These are phyloP conservation scores for Aptenodytes patagonicus DNA, from an alignment of 2,113 vertebrate species.

Conservation along the genomic window DNA sequence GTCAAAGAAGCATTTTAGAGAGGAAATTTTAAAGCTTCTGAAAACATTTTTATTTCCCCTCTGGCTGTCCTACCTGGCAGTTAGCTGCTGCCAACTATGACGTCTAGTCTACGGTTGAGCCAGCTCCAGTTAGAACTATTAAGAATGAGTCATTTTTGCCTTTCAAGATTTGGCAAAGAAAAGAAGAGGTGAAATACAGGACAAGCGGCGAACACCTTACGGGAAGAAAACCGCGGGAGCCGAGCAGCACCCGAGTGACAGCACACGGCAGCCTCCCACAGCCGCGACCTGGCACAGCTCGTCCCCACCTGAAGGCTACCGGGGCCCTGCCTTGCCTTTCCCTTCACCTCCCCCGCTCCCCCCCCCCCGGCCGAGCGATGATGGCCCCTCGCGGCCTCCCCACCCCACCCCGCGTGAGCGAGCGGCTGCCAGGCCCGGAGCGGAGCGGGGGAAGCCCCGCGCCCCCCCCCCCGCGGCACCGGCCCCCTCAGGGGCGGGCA, in stretches of 20 bases:
- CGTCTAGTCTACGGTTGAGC: accelerated
- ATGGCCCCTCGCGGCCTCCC: background rate
- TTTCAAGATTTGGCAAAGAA: background rate
- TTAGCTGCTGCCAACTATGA: background rate
- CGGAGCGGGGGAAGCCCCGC: background rate
- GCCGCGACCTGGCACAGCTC: background rate
- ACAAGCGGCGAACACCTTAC: accelerated
- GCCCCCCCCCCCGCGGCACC: background rate
- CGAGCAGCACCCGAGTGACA: accelerated
- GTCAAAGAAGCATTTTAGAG: background rate
- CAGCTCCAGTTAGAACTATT: background rate
- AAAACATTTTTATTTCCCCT: background rate
- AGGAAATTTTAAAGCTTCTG: background rate
- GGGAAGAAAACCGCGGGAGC: background rate
- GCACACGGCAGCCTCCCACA: background rate
- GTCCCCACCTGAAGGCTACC: background rate
- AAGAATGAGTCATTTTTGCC: background rate
- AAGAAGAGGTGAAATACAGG: background rate
- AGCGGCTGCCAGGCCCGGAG: background rate
- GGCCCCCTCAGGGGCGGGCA: too few species aligned
- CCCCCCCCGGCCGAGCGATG: background rate
- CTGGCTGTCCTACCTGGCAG: background rate
- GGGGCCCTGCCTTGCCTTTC: background rate
- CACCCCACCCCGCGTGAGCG: too few species aligned
- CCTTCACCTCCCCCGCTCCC: too few species aligned